phyloP scores from a whole-genome alignment of 2,113 vertebrate species.

The Dromas ardeola region DNA sequence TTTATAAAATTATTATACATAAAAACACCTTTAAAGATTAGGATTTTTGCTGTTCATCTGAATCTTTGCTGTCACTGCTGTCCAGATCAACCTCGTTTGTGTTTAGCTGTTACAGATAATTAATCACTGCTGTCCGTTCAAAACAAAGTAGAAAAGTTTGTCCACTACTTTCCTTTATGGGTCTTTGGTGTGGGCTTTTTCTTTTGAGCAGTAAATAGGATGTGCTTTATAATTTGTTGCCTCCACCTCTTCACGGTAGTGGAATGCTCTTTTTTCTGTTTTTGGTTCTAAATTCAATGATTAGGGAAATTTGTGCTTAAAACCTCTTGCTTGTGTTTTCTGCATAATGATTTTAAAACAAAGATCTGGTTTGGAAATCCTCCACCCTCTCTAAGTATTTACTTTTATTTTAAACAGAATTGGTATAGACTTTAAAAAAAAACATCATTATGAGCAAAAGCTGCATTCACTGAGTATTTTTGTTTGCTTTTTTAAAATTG shows the following conservation, averaged over 20 bases:
- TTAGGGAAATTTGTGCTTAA: background rate
- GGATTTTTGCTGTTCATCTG: background rate
- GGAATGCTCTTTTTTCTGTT: background rate
- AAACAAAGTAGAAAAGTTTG: conserved; percentile 18
- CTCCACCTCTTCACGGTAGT: background rate
- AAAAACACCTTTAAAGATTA: background rate
- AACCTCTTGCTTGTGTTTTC: background rate
- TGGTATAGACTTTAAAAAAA: background rate
- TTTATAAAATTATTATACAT: background rate
- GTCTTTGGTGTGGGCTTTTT: background rate
- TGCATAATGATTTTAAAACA: background rate
- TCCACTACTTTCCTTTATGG: background rate
- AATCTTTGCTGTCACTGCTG: background rate
- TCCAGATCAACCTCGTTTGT: background rate
- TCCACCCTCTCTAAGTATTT: background rate
- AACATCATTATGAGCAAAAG: background rate
- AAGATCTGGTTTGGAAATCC: background rate
- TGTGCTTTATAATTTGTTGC: conserved; percentile 8
- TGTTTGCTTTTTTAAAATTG: background rate
- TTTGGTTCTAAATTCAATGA: background rate
- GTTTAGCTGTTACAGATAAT: background rate
- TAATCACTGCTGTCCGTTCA: background rate
- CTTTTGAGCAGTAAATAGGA: background rate
- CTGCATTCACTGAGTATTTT: background rate
- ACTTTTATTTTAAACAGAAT: background rate